Conservation (phyloP, 2,113 vertebrate species). For the Aramus guarauna region DNA sequence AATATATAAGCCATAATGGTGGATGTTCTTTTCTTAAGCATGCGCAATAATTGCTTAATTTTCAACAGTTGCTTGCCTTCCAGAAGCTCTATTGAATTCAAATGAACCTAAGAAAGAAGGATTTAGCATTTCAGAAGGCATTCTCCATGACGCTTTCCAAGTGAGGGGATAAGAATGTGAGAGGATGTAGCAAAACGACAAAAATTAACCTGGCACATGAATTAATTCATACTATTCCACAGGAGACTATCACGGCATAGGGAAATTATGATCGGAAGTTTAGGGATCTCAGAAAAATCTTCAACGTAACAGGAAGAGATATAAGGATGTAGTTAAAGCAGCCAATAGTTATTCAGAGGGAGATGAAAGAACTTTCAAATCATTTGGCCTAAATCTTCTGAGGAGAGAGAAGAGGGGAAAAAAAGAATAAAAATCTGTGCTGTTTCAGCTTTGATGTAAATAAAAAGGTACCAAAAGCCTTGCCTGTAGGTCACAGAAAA, state of each 20-base stretch:
- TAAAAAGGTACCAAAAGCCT: not conserved
- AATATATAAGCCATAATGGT: not conserved
- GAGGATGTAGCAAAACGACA: not conserved
- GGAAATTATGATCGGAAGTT: not conserved
- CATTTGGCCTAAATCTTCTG: not conserved
- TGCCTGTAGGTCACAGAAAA: not conserved
- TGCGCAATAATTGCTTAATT: conserved; percentile 15
- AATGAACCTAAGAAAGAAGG: conserved; percentile 31
- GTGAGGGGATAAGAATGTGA: not conserved
- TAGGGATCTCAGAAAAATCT: not conserved
- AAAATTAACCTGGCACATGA: not conserved
- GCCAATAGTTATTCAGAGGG: not conserved
- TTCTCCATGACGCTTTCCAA: conserved; percentile 19
- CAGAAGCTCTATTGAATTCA: conserved; percentile 27
- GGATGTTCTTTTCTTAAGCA: not conserved
- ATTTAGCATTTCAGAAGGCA: conserved; percentile 40
- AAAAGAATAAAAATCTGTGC: not conserved
- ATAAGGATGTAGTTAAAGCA: not conserved
- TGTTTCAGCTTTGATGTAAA: not conserved
- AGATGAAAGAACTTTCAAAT: not conserved
- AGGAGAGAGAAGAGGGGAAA: accelerated
- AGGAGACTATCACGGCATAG: not conserved
- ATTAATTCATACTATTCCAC: not conserved
- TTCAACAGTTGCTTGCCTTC: conserved; percentile 21
- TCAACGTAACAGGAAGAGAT: not conserved